These are phyloP conservation scores for Triops cancriformis DNA, from an alignment of 1,140 invertebrate species.

Conservation along the genomic window DNA sequence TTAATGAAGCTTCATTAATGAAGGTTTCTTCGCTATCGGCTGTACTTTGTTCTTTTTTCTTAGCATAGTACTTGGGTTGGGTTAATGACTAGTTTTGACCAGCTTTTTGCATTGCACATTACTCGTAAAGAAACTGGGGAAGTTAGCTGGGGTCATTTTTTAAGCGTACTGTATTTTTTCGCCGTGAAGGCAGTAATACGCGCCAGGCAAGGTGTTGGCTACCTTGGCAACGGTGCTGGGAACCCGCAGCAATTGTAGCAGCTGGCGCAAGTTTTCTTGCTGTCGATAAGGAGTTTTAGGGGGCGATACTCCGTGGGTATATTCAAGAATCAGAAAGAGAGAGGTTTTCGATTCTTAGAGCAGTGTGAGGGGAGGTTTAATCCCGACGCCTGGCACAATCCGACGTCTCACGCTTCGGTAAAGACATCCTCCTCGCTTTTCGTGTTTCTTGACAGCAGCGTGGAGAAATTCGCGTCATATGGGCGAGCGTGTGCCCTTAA, in stretches of 20 bases:
- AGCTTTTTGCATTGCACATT: no score
- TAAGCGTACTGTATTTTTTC: no score
- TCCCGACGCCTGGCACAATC: slow-evolving; percentile 8
- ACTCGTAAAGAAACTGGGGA: no score
- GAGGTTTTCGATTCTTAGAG: background rate
- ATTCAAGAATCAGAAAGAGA: background rate
- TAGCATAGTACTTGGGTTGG: no score
- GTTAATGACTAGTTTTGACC: no score
- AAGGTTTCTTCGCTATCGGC: no score
- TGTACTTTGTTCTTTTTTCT: no score
- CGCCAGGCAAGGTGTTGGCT: background rate
- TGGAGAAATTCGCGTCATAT: background rate
- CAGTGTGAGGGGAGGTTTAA: background rate
- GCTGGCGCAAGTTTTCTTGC: background rate
- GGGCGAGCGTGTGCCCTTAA: background rate
- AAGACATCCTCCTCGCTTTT: background rate
- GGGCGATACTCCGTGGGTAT: background rate
- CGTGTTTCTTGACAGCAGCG: background rate
- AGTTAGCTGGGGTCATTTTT: no score
- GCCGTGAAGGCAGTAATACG: background rate
- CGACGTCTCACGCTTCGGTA: slow-evolving; percentile 8
- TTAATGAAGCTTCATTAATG: no score
- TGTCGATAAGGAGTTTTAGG: background rate
- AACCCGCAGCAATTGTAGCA: background rate
- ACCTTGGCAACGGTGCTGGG: background rate